Base-by-base conservation (phyloP, 23 tunicate genomes). In the Diplosoma virens region DNA sequence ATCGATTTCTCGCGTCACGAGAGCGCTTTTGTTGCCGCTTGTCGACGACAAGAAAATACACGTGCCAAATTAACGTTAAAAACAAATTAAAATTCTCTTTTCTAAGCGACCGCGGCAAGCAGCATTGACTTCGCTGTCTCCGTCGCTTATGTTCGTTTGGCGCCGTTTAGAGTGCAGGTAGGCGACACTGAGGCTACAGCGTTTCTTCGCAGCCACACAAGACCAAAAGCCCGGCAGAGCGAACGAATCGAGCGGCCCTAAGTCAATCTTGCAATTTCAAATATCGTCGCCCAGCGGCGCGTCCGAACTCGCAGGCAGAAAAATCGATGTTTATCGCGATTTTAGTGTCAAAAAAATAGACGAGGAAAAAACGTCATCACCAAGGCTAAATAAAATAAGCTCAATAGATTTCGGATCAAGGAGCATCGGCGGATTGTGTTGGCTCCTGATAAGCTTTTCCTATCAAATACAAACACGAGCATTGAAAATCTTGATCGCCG, bases 141-240 rank as follows among this genome's bases (percentile, higher is more conserved):
- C 69, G 6, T 29, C 34, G 6, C n/a, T 4, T 27, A 2, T 61
- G 30, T 29, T 35, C 7, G 7, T 9, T 7, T 29, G 69, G 69
- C 69, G 69, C 69, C 69, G 35, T 3, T 3, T 7, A 26, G 11
- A 3, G 9, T 17, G 30, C 9, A 61, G 30, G 69, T 25, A 34
- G 69, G 69, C 69, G 69, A 5, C 69, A 29, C 69, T 61, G 28
- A 61, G 69, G 69, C 69, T 61, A 61, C 69, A 14, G 11, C 9
- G 50, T 7, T 9, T 41, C 50, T 9, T 41, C 50, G 14, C 9
- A 41, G 11, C 14, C 11, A 41, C 9, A 41, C 14, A 14, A 41
- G 50, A 41, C 50, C 9, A 41, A 41, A 41, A 7, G 14, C 50
- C 50, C 9, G 50, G 14, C 22, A 9, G 22, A 55, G 23, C 17